A percentile compares a stretch with the other conserved stretches of the same genome.
Evolutionary conservation across 2,888 invertebrate genomes (phyloP).

Genomic region (Limnephilus rhombicus): DNA sequence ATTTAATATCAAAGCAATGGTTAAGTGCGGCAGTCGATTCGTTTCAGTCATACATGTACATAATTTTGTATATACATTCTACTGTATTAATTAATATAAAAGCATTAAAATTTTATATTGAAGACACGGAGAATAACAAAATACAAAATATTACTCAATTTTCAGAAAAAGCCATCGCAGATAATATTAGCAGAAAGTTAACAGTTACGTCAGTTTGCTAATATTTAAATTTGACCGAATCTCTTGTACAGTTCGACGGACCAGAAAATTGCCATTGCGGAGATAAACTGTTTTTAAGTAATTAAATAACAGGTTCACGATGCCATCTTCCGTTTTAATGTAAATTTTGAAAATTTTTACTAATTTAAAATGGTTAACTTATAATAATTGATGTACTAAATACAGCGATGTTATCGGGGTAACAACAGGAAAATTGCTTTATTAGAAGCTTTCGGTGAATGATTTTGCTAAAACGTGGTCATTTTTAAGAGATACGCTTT

Average conservation of each 20-base stretch:
- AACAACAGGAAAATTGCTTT: neutral
- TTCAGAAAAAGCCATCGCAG: neutral
- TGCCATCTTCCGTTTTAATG: neutral
- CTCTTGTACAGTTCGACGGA: neutral
- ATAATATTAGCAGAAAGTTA: neutral
- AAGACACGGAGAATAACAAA: neutral
- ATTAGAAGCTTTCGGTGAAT: neutral
- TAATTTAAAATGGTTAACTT: conserved; percentile 15
- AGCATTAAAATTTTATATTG: neutral
- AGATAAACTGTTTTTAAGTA: neutral
- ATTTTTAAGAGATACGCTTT: neutral
- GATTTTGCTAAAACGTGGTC: neutral
- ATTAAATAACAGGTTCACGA: conserved; percentile 3
- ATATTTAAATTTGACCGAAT: neutral
- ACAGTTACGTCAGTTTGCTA: neutral
- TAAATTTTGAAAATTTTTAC: neutral
- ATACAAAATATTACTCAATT: neutral
- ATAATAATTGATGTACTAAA: conserved; percentile 16
- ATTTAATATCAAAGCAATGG: neutral
- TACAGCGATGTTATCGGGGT: neutral
- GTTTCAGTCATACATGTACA: neutral
- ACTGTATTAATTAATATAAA: neutral
- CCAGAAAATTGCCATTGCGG: conserved; percentile 5
- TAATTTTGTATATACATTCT: neutral
- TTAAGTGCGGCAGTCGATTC: neutral